Base-by-base conservation (phyloP, 2,888 invertebrate species). In the Automeris io region DNA sequence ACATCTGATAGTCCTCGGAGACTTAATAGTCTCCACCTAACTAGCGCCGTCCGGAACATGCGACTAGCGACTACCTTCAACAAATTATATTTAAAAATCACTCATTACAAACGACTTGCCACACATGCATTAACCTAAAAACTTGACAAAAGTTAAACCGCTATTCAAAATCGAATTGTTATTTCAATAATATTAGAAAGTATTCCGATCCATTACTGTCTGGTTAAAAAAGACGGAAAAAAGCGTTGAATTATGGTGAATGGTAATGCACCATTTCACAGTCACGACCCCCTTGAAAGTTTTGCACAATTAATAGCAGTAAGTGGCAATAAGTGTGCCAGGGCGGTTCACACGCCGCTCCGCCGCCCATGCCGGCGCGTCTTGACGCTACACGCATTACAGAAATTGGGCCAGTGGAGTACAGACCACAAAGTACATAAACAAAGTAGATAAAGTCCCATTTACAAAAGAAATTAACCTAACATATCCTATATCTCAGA, bases 251-350 rank as follows among this genome's bases (percentile, higher is more conserved):
- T 70, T 65, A 69, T 48, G 45, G 51, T 40, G 47, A 46, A 33
- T 61, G 57, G 70, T 78, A 79, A 79, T 75, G 72, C 74, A 76
- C 73, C 72, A 82, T 77, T 81, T 75, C 79, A 75, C 70, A 72
- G 80, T 81, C 81, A 82, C 83, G 85, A 82, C 68, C 70, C 40
- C 74, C 65, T 65, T 55, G 52, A 63, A 56, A 66, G 67, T 70
- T 73, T 74, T 70, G 68, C 65, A 72, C 67, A 72, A 75, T 54
- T 50, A 75, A 73, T 76, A 67, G 61, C 64, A 49, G 53, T 63
- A 65, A 69, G 64, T 55, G 51, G 41, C 49, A 35, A 45, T 61
- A 80, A 80, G 78, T 85, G 40, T 73, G 81, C 63, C 82, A 75
- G 68, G 64, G 70, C 67, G 63, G 81, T 77, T 83, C 81, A 76